Conservation (phyloP, 53 echinoderm and acorn worm genomes). For the Henricia sp. region DNA sequence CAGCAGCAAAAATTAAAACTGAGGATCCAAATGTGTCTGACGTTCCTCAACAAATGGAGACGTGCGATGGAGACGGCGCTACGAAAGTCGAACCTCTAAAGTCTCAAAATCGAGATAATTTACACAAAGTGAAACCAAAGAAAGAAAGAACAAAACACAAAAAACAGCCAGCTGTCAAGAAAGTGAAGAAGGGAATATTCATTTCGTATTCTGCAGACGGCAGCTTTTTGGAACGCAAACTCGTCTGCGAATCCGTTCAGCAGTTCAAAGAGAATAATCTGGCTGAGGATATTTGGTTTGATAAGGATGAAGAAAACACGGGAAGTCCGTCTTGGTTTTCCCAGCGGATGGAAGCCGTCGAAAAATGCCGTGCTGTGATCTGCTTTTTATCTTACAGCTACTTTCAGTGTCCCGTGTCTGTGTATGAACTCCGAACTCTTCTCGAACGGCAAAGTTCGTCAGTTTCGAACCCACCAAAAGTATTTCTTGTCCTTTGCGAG, state of each 20-base stretch:
- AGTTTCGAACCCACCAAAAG: constrained; percentile 68
- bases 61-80: neutral
- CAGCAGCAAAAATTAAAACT: neutral
- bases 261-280: constrained; percentile 95
- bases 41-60: neutral
- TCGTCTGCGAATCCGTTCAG: constrained; percentile 81
- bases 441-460: constrained; percentile 72
- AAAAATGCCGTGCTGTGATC: constrained; percentile 87
- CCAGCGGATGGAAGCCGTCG: constrained; percentile 93
- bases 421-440: constrained; percentile 90
- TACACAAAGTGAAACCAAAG: neutral
- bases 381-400: constrained; percentile 87
- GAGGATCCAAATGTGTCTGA: neutral
- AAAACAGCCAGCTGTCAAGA: constrained; percentile 39
- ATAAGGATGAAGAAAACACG: constrained; percentile 93
- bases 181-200: constrained; percentile 88
- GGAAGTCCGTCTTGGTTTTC: constrained; percentile 94
- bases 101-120: neutral
- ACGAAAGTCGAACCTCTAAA: neutral
- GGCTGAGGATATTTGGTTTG: constrained; percentile 96
- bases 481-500: constrained; percentile 79
- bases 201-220: constrained; percentile 96
- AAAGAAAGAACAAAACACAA: constrained; percentile 41
- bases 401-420: constrained; percentile 92
- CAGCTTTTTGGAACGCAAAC: constrained; percentile 85